Evolutionary conservation across 1,140 invertebrate species (phyloP), one percentile per base, ranked within the genome.

Genomic region (Zaprionus gabonicus): DNA sequence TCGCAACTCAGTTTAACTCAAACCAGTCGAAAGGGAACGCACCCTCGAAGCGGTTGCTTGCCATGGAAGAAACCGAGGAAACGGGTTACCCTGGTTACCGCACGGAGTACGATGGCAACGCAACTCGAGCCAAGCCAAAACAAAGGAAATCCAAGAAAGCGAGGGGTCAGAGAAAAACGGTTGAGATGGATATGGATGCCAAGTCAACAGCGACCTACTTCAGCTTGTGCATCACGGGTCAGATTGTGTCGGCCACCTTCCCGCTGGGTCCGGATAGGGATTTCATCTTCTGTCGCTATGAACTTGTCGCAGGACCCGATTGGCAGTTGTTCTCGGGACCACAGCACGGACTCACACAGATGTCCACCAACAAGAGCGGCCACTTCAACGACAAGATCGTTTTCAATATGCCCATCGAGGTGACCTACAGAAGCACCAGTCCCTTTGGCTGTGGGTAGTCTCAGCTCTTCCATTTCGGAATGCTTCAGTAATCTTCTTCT

Each of bases 381-480:
- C 68, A 81, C 58, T 92, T 91, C 12, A 92, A 92, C 51, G 90
- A 93, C n/a, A 82, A 90, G 46, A 90, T 93, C 38, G 80, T 92
- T 3, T 91, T 93, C 53, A 93, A 92, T 59, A 91, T 93, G 87
- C 93, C 93, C 31, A 81, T 93, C n/a, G 93, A 93, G 58, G 76
- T 91, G 17, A 91, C 91, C 13, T 93, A 85, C 66, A 92, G 84
- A 65, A 93, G 88, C 62, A 93, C 87, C 31, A 93, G 84, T 71
- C 87, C 92, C 13, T 93, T 81, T 71, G 93, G 93, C 51, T 93
- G 93, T 93, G 80, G 78, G 92, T 91, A 34, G 1, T 31, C 1
- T 7, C 15, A 27, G 6, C 4, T 23, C n/a, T 13, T 27, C 2
- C 7, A 1, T 56, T 5, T 13, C 1, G 4, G 44, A 7, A 17